phyloP scores from a whole-genome alignment of 2,113 vertebrate species.

The Phylloscopus trochilus region DNA sequence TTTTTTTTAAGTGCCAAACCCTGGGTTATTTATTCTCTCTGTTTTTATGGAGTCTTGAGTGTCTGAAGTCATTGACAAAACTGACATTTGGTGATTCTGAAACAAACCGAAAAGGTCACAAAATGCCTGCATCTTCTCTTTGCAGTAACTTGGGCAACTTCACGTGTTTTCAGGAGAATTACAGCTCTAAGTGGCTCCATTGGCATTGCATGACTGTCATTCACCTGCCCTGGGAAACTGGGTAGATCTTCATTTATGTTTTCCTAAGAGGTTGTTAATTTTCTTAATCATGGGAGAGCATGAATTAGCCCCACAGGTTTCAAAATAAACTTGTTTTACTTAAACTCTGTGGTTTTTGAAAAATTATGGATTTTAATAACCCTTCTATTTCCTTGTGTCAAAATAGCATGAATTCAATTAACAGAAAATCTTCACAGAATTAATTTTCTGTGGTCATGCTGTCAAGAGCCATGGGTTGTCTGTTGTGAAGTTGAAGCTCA shows the following conservation, averaged over 20 bases:
- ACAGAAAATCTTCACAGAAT: neutral
- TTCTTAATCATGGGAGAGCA: neutral
- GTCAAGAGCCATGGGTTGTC: neutral
- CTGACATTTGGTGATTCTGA: slow-evolving; percentile 4
- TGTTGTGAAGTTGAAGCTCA: neutral
- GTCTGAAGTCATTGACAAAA: neutral
- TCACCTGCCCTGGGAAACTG: neutral
- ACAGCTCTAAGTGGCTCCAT: neutral
- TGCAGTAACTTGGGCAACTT: neutral
- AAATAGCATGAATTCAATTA: neutral
- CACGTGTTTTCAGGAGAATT: neutral
- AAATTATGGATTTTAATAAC: neutral
- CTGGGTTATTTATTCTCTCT: neutral
- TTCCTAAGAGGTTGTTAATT: neutral
- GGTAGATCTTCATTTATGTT: neutral
- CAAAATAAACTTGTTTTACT: neutral
- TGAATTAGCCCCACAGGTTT: neutral
- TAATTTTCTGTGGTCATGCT: neutral
- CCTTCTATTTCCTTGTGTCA: neutral
- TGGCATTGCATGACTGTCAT: neutral
- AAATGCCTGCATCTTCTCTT: neutral
- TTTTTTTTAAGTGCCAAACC: neutral
- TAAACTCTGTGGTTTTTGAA: neutral
- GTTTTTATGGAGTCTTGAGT: neutral
- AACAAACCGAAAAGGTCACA: neutral